phyloP scores from a whole-genome alignment of 1,140 invertebrate species.

The Trichonephila clavipes region DNA sequence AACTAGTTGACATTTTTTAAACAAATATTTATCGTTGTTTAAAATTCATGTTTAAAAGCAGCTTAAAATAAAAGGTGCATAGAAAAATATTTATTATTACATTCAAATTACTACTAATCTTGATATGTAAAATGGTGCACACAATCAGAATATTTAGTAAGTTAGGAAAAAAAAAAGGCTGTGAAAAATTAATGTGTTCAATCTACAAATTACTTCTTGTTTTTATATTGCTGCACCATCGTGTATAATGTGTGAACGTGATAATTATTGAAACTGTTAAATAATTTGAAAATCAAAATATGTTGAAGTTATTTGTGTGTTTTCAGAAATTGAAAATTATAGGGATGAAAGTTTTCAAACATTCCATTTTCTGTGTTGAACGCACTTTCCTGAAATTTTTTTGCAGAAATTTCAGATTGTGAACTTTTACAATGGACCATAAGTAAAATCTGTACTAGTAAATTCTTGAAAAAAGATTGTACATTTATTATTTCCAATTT shows the following conservation, averaged over 20 bases:
- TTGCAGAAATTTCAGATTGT: background rate
- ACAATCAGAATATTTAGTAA: no score
- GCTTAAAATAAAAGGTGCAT: background rate
- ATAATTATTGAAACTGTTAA: background rate
- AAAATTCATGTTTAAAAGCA: background rate
- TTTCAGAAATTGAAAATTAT: background rate
- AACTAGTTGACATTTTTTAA: background rate
- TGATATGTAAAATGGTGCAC: no score
- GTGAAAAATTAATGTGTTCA: no score
- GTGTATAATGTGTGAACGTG: no score
- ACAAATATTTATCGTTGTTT: background rate
- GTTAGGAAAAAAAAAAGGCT: no score
- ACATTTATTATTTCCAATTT: conserved; percentile 14
- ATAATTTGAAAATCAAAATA: background rate
- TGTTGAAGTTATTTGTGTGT: background rate
- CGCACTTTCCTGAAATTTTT: background rate
- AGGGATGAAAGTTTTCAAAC: background rate
- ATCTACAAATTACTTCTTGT: no score
- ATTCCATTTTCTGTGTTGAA: conserved; percentile 19
- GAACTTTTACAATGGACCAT: conserved; percentile 7
- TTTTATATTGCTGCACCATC: no score
- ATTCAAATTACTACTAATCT: no score
- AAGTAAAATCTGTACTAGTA: background rate
- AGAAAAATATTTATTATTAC: no score
- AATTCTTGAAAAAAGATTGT: background rate